Conservation (phyloP, 2,888 invertebrate genomes). For the Diogma glabrata region DNA sequence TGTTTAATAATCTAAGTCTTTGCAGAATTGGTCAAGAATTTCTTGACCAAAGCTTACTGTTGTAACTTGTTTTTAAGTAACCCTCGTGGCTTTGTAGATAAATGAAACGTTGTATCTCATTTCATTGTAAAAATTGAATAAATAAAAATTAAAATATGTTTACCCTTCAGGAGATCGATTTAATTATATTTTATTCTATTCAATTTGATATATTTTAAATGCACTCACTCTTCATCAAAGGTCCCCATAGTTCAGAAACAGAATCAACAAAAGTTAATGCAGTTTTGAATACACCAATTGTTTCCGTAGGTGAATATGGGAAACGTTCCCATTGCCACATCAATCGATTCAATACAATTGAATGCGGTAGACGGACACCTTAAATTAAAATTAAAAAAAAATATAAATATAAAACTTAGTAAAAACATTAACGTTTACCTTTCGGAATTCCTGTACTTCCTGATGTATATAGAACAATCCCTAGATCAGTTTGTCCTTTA, state of each 20-base stretch:
- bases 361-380: conserved; percentile 72
- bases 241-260: conserved; percentile 78
- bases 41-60: too few relatives aligned
- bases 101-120: background rate
- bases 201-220: background rate
- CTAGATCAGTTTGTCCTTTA: conserved; percentile 41
- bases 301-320: conserved; percentile 57
- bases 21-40: too few relatives aligned
- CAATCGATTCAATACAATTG: conserved; percentile 67
- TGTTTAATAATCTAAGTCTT: too few relatives aligned
- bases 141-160: background rate
- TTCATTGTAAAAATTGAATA: background rate
- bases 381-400: background rate
- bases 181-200: background rate
- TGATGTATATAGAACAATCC: conserved; percentile 71
- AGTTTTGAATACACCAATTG: conserved; percentile 75
- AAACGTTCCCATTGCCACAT: conserved; percentile 80
- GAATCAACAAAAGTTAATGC: conserved; percentile 87
- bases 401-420: background rate
- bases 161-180: background rate
- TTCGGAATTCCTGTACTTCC: conserved; percentile 85
- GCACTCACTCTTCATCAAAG: conserved; percentile 53
- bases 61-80: too few relatives aligned
- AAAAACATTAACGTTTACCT: conserved; percentile 38
- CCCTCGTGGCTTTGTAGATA: too few relatives aligned